Evolutionary conservation across 2,888 invertebrate species (phyloP).

Genomic region (Drosophila eohydei): DNA sequence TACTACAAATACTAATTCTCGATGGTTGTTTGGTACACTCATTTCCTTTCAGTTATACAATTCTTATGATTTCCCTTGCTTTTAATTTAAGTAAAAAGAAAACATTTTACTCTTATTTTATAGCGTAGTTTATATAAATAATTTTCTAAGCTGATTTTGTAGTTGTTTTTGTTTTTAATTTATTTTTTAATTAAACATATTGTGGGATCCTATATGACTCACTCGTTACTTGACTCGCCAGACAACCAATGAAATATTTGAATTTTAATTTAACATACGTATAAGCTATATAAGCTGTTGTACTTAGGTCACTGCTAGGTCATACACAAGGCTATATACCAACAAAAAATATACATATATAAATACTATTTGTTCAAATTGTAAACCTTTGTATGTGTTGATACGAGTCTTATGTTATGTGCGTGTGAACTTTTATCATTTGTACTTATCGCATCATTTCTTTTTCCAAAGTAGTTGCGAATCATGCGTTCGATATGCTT

Average conservation of each 20-base stretch:
- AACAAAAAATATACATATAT: constrained; percentile 53
- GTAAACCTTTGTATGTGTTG: constrained; percentile 84
- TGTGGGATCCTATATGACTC: constrained; percentile 13
- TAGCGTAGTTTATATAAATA: constrained; percentile 51
- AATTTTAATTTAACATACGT: constrained; percentile 59
- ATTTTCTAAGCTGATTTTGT: constrained; percentile 86
- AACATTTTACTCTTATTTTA: constrained; percentile 40
- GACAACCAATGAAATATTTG: constrained; percentile 50
- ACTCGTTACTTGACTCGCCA: constrained; percentile 27
- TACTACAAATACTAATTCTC: constrained; percentile 65
- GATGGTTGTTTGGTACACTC: constrained; percentile 83
- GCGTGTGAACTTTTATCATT: constrained; percentile 81
- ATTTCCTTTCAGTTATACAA: constrained; percentile 27
- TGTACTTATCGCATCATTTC: constrained; percentile 65
- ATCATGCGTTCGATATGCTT: constrained; percentile 66
- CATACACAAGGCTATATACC: constrained; percentile 53
- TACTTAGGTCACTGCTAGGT: constrained; percentile 74
- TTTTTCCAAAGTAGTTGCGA: constrained; percentile 61
- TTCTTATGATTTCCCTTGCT: constrained; percentile 20
- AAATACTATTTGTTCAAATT: constrained; percentile 69
- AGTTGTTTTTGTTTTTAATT: constrained; percentile 85
- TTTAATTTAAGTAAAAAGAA: constrained; percentile 55
- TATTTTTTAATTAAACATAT: constrained; percentile 17
- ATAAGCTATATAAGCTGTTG: constrained; percentile 67
- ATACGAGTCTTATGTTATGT: constrained; percentile 82